These are phyloP conservation scores for Copidosoma aretas DNA, from an alignment of 2,888 invertebrate genomes.

Conservation along the genomic window DNA sequence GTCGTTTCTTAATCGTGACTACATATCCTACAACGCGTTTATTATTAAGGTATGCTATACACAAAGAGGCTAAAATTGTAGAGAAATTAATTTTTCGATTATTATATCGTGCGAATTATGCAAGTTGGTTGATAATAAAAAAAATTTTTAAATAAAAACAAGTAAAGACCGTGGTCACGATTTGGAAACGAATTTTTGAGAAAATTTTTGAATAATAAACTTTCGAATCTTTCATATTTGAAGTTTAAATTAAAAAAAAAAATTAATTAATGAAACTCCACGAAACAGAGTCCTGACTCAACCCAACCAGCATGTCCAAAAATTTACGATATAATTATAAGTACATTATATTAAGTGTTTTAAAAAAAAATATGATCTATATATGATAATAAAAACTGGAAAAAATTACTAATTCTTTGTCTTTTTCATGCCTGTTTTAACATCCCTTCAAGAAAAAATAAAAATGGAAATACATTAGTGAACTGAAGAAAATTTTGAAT, in stretches of 20 bases:
- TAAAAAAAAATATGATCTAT: conserved; percentile 59
- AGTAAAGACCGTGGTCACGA: conserved; percentile 30
- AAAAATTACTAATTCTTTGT: conserved; percentile 44
- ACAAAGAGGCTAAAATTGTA: conserved; percentile 17
- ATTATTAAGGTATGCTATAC: conserved; percentile 22
- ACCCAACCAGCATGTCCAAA: conserved; percentile 52
- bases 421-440: not conserved
- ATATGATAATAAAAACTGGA: conserved; percentile 58
- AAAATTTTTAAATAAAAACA: conserved; percentile 3
- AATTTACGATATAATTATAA: conserved; percentile 57
- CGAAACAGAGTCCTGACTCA: conserved; percentile 39
- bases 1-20: conserved; percentile 40
- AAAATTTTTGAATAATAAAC: conserved; percentile 39
- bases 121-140: conserved; percentile 28
- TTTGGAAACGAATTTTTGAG: conserved; percentile 37
- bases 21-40: conserved; percentile 30
- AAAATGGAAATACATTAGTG: not conserved
- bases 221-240: conserved; percentile 42
- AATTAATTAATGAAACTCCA: conserved; percentile 33
- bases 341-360: conserved; percentile 59
- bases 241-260: conserved; percentile 35
- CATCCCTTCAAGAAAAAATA: not conserved
- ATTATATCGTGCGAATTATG: conserved; percentile 38
- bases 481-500: not conserved
- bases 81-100: conserved; percentile 41